Base-by-base conservation (phyloP, 2,888 invertebrate genomes). In the Isoperla grammatica region DNA sequence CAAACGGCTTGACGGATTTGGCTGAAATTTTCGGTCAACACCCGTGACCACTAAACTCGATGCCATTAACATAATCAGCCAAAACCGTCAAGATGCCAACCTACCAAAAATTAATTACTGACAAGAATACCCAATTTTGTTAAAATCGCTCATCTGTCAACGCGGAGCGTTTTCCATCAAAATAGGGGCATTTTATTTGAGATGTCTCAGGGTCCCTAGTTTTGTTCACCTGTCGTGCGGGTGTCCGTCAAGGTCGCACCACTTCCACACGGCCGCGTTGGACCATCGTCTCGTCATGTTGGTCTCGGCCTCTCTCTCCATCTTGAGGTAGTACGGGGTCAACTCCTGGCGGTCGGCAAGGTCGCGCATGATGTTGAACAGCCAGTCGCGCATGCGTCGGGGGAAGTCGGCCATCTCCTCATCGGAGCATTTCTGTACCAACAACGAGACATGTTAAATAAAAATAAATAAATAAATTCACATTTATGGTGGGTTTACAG, bases 241-340 rank as follows among this genome's bases (percentile, higher is more conserved):
- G 76, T 92, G 87, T 57, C 89, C 89, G 76, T 97, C 97, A 61
- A 98, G 83, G 75, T 98, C 96, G 75, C 98, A 98, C 89, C 91
- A 93, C 76, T 98, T 98, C 97, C 97, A 98, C 67, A 98, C 85
- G 67, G 95, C 95, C 49, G 97, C 96, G 75, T 94, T 93, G 61
- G 86, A 80, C 90, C 92, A 92, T 68, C 90, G 85, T 60, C 88
- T 81, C 17, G 89, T 88, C 73, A 88, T 81, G 75, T 91, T 90
- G 53, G 83, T 81, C 79, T 95, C 94, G 39, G 94, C 93, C 77
- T 94, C 93, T 67, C 87, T 81, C 78, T 95, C 87, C 88, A 94
- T 86, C 74, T 85, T 81, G 75, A 88, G 79, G 75, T 88, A 95
- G 73, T 92, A 87, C 56, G 88, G 82, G 13, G 87, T 83, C 39